Conservation (phyloP, 1,140 invertebrate species). For the Drosophila nebulosa region DNA sequence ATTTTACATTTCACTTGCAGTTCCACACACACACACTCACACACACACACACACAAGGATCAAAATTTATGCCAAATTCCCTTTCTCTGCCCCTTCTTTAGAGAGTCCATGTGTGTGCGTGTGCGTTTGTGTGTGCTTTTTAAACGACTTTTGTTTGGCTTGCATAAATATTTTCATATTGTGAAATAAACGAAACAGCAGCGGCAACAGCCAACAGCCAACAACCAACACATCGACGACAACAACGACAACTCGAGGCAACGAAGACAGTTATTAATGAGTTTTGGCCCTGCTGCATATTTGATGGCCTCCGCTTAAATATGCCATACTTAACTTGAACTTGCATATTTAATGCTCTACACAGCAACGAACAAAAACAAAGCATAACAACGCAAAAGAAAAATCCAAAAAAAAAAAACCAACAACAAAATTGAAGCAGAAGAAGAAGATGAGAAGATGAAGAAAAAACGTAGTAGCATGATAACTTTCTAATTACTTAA, state of each 20-base stretch:
- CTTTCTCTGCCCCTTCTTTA: too few relatives aligned
- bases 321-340: conserved; percentile 64
- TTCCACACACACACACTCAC: not conserved
- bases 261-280: conserved; percentile 69
- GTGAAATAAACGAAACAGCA: conserved; percentile 1
- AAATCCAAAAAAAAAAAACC: not conserved
- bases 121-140: not conserved
- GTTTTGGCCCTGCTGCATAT: conserved; percentile 59
- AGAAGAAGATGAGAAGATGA: too few relatives aligned
- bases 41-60: not conserved
- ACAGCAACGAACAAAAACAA: not conserved
- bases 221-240: too few relatives aligned
- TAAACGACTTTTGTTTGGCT: conserved; percentile 50
- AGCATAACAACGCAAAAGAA: not conserved
- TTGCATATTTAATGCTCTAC: conserved; percentile 60
- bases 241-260: not conserved
- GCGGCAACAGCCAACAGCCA: conserved; percentile 1
- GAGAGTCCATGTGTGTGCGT: not conserved
- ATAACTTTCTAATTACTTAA: conserved; percentile 72
- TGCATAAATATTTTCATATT: conserved; percentile 48
- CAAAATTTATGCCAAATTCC: conserved; percentile 39
- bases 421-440: too few relatives aligned
- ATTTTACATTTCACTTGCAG: conserved; percentile 56
- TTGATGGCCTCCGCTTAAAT: conserved; percentile 63
- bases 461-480: not conserved